Evolutionary conservation across 2,888 invertebrate genomes (phyloP).

Genomic region (Erebia palarica): DNA sequence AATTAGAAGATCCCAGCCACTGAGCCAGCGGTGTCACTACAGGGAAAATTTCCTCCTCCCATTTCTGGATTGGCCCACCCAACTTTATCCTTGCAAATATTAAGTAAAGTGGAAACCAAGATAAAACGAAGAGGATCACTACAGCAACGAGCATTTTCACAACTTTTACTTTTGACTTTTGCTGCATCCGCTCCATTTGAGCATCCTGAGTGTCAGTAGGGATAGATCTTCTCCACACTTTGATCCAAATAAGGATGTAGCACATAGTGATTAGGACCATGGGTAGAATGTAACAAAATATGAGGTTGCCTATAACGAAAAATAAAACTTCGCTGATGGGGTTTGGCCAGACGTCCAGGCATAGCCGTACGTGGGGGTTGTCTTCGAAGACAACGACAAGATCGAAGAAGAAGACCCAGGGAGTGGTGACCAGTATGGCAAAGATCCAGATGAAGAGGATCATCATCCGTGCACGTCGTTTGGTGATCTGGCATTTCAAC

Average conservation of each 20-base stretch:
- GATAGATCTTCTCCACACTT: slow-evolving; percentile 93
- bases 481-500: slow-evolving; percentile 94
- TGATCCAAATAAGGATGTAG: slow-evolving; percentile 95
- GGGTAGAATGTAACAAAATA: slow-evolving; percentile 95
- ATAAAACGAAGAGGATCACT: slow-evolving; percentile 95
- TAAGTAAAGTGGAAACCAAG: slow-evolving; percentile 95
- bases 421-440: slow-evolving; percentile 91
- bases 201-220: slow-evolving; percentile 96
- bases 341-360: slow-evolving; percentile 93
- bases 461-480: slow-evolving; percentile 92
- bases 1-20: slow-evolving; percentile 96
- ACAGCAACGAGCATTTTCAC: slow-evolving; percentile 97
- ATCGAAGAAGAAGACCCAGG: slow-evolving; percentile 96
- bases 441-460: slow-evolving; percentile 95
- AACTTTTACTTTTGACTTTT: slow-evolving; percentile 96
- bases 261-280: slow-evolving; percentile 95
- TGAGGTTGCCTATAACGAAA: slow-evolving; percentile 93
- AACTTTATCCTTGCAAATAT: slow-evolving; percentile 94
- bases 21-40: slow-evolving; percentile 94
- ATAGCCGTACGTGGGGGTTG: slow-evolving; percentile 88
- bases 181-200: slow-evolving; percentile 95
- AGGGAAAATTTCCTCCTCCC: slow-evolving; percentile 91
- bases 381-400: slow-evolving; percentile 88
- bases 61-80: slow-evolving; percentile 87
- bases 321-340: slow-evolving; percentile 91